phyloP scores from a whole-genome alignment of 2,888 invertebrate species.

The Mythimna ferrago region DNA sequence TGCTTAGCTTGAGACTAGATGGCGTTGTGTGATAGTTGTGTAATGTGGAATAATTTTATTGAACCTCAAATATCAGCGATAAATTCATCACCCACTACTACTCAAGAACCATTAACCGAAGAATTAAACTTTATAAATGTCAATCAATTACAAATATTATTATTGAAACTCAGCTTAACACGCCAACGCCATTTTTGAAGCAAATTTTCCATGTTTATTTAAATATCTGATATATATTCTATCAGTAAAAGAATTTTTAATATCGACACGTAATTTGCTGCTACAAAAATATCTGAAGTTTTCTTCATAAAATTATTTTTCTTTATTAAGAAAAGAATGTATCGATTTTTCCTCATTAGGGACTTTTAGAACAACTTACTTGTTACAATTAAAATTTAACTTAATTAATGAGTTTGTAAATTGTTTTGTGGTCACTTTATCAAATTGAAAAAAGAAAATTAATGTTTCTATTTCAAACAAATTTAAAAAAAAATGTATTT shows the following conservation, averaged over 20 bases:
- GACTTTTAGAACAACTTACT: neutral
- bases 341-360: neutral
- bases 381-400: neutral
- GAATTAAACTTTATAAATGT: neutral
- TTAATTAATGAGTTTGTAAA: neutral
- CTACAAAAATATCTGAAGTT: neutral
- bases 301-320: neutral
- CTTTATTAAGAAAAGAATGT: neutral
- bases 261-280: conserved; percentile 15
- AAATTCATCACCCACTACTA: too few relatives aligned
- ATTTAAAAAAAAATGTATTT: too few relatives aligned
- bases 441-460: too few relatives aligned
- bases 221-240: conserved; percentile 11
- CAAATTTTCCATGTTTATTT: conserved; percentile 19
- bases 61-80: too few relatives aligned
- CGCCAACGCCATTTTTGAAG: neutral
- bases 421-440: too few relatives aligned
- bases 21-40: too few relatives aligned
- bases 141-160: neutral
- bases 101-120: too few relatives aligned
- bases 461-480: too few relatives aligned
- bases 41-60: too few relatives aligned
- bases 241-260: conserved; percentile 31
- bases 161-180: neutral
- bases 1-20: too few relatives aligned